Conservation (phyloP, 1,140 invertebrate species). For the Drosophila ercepeae region DNA sequence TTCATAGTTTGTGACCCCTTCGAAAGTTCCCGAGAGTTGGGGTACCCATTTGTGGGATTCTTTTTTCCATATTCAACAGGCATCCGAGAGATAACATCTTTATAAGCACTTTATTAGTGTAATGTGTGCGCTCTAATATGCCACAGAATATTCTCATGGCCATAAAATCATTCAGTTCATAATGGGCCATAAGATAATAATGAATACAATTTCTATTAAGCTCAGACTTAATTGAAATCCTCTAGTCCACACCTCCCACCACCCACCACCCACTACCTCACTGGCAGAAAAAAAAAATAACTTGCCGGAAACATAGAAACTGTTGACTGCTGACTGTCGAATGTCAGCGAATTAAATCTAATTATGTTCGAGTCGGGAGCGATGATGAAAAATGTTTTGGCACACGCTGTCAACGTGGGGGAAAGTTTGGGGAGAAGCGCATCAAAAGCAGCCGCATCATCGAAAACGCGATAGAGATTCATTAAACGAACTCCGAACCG, state of each 20-base stretch:
- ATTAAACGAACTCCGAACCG: slow-evolving; percentile 52
- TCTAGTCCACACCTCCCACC: no score
- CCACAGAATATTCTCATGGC: slow-evolving; percentile 21
- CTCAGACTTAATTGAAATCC: slow-evolving; percentile 41
- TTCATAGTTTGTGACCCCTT: slow-evolving; percentile 10
- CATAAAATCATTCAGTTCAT: slow-evolving; percentile 38
- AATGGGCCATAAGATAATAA: slow-evolving; percentile 45
- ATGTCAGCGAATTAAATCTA: slow-evolving; percentile 73
- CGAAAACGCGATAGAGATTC: slow-evolving; percentile 68
- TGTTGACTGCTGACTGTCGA: slow-evolving; percentile 49
- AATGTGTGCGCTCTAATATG: slow-evolving; percentile 21
- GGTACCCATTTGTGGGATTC: slow-evolving; percentile 29
- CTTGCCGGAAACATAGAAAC: slow-evolving; percentile 19
- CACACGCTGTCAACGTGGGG: slow-evolving; percentile 63
- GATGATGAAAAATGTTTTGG: slow-evolving; percentile 64
- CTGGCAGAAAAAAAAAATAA: neutral
- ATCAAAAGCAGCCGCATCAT: slow-evolving; percentile 63
- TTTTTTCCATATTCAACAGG: slow-evolving; percentile 19
- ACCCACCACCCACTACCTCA: no score
- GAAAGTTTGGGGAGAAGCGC: slow-evolving; percentile 29
- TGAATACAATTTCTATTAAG: slow-evolving; percentile 42
- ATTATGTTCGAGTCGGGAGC: slow-evolving; percentile 62
- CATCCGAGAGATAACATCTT: slow-evolving; percentile 10
- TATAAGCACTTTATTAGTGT: slow-evolving; percentile 32
- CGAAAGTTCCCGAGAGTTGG: neutral